Base-by-base conservation (phyloP, 1,140 invertebrate genomes). In the Pseudoatta argentina region DNA sequence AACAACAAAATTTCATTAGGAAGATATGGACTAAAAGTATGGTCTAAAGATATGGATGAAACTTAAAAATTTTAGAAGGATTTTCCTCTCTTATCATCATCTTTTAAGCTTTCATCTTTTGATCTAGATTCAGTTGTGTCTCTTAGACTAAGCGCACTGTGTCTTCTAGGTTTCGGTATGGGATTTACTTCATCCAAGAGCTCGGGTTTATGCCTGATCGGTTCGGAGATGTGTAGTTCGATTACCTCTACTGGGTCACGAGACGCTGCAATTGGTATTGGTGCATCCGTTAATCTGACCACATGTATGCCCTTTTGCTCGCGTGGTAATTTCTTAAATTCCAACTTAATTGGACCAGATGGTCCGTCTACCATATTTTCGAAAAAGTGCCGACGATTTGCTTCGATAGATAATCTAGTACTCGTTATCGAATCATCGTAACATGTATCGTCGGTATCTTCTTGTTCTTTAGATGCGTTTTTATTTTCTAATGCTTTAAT, bases 211-310 rank as follows among this genome's bases (percentile, higher is more conserved):
- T 87, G 87, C 63, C 48, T 93, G 16, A 95, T 94, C 10, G 94
- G 94, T 55, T 95, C 94, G 0, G 93, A 92, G 77, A 95, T 95
- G n/a, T 94, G 94, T 53, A 94, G 64, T 48, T 95, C 94, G 30
- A 94, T 93, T 8, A 94, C 90, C 83, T 95, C 94, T 0, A 95
- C 90, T 1, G 93, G 87, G 8, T 94, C 92, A 24, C 88, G 79
- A 0, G 75, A 18, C 34, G 85, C 86, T 8, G 90, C 87, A 16
- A 85, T 16, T 0, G 92, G 85, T 71, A 87, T 66, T 10, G 92
- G 85, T 0, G 92, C 16, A 7, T 94, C 94, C 1, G 81, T 91
- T 64, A 95, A 63, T 73, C 92, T 83, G 10, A 95, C 91, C 18
- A 95, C 88, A 30, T 92, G 92, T 64, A 94, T 94, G 34, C 94